Percentiles rank a stretch among this genome's conserved stretches.
Conservation (phyloP, 2,797 vertebrate genomes). For the Gephyroberyx darwinii region DNA sequence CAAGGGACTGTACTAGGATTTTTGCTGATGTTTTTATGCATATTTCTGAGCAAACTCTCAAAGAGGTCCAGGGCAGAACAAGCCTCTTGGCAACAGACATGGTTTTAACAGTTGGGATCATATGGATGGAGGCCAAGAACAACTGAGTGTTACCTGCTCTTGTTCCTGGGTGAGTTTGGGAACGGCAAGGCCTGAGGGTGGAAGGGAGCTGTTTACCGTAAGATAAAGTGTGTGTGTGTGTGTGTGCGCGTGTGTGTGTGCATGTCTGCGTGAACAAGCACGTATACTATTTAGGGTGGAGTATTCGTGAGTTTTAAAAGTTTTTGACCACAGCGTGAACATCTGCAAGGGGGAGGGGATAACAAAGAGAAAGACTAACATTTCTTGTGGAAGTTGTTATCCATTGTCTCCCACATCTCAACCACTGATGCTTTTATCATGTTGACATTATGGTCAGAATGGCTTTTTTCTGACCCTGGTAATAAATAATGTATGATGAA, state of each 20-base stretch:
- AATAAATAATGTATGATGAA: slow-evolving; percentile 2
- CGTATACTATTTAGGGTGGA: slow-evolving; percentile 52
- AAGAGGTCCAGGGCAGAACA: slow-evolving; percentile 58
- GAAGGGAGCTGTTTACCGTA: slow-evolving; percentile 69
- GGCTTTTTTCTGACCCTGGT: not conserved
- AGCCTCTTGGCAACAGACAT: slow-evolving; percentile 59
- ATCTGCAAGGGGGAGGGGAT: slow-evolving; percentile 51
- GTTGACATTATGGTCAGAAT: slow-evolving; percentile 1
- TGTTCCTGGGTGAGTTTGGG: slow-evolving; percentile 63
- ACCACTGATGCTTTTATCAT: not conserved
- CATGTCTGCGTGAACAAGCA: slow-evolving; percentile 44
- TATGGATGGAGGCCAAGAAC: slow-evolving; percentile 72
- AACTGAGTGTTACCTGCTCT: slow-evolving; percentile 72
- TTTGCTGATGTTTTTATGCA: slow-evolving; percentile 40
- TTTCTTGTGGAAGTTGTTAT: slow-evolving; percentile 9
- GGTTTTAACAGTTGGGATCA: slow-evolving; percentile 63
- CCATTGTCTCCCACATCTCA: slow-evolving; percentile 11
- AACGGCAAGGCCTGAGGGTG: slow-evolving; percentile 70
- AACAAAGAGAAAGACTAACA: slow-evolving; percentile 22
- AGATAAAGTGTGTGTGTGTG: slow-evolving; percentile 51
- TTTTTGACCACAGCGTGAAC: slow-evolving; percentile 49
- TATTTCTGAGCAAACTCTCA: slow-evolving; percentile 60
- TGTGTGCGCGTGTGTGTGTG: slow-evolving; percentile 25
- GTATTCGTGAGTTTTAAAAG: slow-evolving; percentile 26
- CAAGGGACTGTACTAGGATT: slow-evolving; percentile 25